Conservation (phyloP, 1,140 invertebrate species). For the Drosophila tsacasi region DNA sequence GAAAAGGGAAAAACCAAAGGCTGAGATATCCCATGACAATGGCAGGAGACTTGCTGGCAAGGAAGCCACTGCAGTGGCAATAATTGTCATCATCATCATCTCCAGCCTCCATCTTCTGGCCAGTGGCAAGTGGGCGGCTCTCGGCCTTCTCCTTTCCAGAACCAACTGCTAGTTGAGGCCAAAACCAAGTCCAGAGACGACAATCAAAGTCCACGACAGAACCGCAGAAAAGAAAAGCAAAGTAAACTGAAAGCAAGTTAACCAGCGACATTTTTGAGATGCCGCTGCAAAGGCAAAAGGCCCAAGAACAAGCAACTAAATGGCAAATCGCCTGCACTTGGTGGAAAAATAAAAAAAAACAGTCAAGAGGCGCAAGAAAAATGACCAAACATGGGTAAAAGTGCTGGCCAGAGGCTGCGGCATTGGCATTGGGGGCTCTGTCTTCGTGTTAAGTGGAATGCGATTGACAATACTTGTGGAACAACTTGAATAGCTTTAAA, state of each 20-base stretch:
- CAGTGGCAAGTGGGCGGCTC: conserved; percentile 74
- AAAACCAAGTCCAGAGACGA: conserved; percentile 35
- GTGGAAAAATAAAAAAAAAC: conserved; percentile 3
- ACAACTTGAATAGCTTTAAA: conserved; percentile 16
- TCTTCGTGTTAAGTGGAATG: conserved; percentile 34
- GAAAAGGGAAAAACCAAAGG: conserved; percentile 18
- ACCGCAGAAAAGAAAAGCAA: conserved; percentile 55
- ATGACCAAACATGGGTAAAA: conserved; percentile 68
- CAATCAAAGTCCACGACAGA: conserved; percentile 73
- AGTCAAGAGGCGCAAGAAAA: conserved; percentile 52
- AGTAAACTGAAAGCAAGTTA: conserved; percentile 81
- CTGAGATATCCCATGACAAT: conserved; percentile 65
- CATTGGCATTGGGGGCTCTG: conserved; percentile 11
- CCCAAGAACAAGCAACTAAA: conserved; percentile 61
- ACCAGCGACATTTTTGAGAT: conserved; percentile 82
- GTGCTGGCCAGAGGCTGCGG: conserved; percentile 40
- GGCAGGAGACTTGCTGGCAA: conserved; percentile 31
- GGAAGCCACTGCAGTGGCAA: conserved; percentile 61
- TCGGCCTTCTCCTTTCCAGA: conserved; percentile 32
- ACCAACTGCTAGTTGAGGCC: conserved; percentile 3
- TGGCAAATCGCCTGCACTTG: conserved; percentile 41
- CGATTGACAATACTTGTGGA: conserved; percentile 31
- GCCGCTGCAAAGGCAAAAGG: conserved; percentile 61
- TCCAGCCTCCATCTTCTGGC: conserved; percentile 61
- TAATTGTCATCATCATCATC: conserved; percentile 76